Evolutionary conservation across 1,140 invertebrate species (phyloP), one percentile per base, ranked within the genome.

Genomic region (Latrodectus geometricus): DNA sequence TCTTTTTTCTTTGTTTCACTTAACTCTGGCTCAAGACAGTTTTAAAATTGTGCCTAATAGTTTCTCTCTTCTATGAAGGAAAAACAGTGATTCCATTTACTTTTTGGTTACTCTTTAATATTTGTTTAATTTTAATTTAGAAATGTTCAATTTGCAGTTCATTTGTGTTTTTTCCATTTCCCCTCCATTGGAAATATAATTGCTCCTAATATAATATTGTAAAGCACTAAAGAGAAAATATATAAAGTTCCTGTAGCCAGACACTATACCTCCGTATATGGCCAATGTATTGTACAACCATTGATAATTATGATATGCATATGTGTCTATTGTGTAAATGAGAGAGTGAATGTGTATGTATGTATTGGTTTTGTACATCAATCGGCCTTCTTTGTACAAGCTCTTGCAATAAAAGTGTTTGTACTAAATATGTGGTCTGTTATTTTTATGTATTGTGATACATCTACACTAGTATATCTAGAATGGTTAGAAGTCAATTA

Each of bases 321-420:
- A 54, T 78, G 50, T 50, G 35, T 78, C 14, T 52, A 68, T 77
- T 79, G 74, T 50, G 56, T 65, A 65, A 20, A 66, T 86, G 84
- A 68, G 54, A 78, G 84, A 48, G 56, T 73, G 84, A 11, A n/a
- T 73, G 73, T 74, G 76, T n/a, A 77, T 86, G 83, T 52, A 61
- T 84, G 72, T 54, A 66, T 78, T 86, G 84, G 77, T 79, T 86
- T 86, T 86, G 84, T 86, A 86, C 84, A 78, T 86, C 77, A 73
- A 80, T 85, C 82, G 82, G 77, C 84, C 84, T 86, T 83, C 80
- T 83, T 86, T 86, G 84, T 86, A 86, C 84, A 86, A 86, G 84
- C 84, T 86, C 84, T 86, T 86, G 84, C 84, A 86, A 86, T 86
- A 86, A 86, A 86, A 79, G 84, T 86, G 84, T 86, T 86, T 86